Conservation (phyloP, 2,113 vertebrate species). For the Syrrhaptes paradoxus region DNA sequence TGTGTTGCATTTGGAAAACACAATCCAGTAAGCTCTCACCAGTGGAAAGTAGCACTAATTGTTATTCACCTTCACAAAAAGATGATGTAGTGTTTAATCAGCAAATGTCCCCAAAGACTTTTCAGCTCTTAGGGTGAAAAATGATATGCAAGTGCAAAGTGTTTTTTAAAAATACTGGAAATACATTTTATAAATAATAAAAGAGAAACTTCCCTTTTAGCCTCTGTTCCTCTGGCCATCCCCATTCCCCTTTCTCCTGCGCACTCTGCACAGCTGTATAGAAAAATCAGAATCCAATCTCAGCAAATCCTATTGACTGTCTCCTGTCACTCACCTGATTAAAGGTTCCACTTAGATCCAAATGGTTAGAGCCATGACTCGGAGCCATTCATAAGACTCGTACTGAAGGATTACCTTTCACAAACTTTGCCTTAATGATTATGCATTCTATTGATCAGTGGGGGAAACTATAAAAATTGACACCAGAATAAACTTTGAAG, state of each 20-base stretch:
- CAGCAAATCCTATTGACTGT: conserved; percentile 65
- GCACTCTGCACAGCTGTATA: conserved; percentile 32
- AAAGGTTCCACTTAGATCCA: conserved; percentile 78
- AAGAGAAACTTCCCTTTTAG: conserved; percentile 51
- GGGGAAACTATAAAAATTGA: conserved; percentile 85
- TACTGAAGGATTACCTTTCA: conserved; percentile 79
- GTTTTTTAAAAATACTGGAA: conserved; percentile 47
- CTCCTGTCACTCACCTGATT: conserved; percentile 77
- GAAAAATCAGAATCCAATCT: conserved; percentile 64
- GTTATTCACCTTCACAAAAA: not conserved
- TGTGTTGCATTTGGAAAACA: not conserved
- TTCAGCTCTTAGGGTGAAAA: conserved; percentile 53
- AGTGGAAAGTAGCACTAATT: not conserved
- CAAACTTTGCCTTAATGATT: conserved; percentile 84
- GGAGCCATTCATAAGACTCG: conserved; percentile 81
- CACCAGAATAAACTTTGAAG: conserved; percentile 85
- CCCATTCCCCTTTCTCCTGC: not conserved
- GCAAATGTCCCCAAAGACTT: conserved; percentile 25
- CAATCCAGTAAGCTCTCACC: not conserved
- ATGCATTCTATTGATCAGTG: conserved; percentile 76
- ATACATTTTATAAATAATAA: conserved; percentile 66
- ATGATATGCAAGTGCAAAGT: conserved; percentile 43
- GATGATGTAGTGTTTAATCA: conserved; percentile 48
- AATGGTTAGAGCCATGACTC: conserved; percentile 64
- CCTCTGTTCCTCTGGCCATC: not conserved